Base-by-base conservation (phyloP, 1,140 invertebrate species). In the Tribolium madens region DNA sequence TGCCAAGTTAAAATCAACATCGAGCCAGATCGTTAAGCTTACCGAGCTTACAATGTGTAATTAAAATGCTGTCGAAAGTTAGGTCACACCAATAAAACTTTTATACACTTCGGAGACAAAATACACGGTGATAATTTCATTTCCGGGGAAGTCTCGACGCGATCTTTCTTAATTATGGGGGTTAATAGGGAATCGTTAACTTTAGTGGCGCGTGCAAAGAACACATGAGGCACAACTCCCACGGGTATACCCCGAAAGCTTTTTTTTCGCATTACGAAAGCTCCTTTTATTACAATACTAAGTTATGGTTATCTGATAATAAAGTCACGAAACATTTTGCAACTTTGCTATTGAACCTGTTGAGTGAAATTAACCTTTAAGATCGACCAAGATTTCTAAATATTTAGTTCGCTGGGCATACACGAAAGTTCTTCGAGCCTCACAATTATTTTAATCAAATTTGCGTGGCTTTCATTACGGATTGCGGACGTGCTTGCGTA, bases 1-100 rank as follows among this genome's bases (percentile, higher is more conserved):
- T 21, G 53, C 53, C 57, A 33, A 64, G 57, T 64, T 64, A 64
- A 64, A 64, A 64, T 64, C 57, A 64, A 64, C 57, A 64, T 60
- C 53, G 53, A 60, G 53, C 18, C 5, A 26, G 53, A 60, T 60
- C 53, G 18, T 60, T 53, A 60, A 3, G 57, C 26, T 64, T 13
- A 33, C 21, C 57, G 57, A 64, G 57, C 33, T 64, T 64, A 64
- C 57, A 64, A 64, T 64, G 57, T 64, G 57, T 64, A 64, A 64
- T 64, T 64, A 64, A 64, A 64, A 64, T 33, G 21, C 57, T 33
- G 13, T 26, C 26, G 26, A 33, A 64, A 64, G 57, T 14, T 33
- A 33, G 57, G 57, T 64, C 57, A 64, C 26, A 64, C 26, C 57
- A 64, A 64, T 64, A 33, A 64, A 64, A 64, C 21, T 64, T 64